These are phyloP conservation scores for Palythoa heliodiscus DNA, from an alignment of 92 coral and sea anemone species.

Conservation along the genomic window DNA sequence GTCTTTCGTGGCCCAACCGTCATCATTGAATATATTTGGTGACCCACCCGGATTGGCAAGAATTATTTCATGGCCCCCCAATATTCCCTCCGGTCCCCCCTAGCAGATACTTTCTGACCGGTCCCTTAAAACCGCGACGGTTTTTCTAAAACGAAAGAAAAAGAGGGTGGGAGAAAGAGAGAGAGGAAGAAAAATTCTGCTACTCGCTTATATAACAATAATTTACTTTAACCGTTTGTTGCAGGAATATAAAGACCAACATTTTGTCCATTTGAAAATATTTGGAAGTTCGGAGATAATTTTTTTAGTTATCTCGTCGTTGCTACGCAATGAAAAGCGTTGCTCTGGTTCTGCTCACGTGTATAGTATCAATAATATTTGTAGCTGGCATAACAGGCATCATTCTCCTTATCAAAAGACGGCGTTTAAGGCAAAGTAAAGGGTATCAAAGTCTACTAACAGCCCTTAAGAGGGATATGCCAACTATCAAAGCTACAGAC, in stretches of 20 bases:
- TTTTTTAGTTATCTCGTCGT: neutral
- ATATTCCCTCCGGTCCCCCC: no score
- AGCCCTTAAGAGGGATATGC: constrained; percentile 38
- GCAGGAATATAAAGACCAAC: neutral
- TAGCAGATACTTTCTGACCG: no score
- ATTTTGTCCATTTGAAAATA: no score
- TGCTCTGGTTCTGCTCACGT: neutral
- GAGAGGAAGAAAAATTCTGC: no score
- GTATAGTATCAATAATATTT: neutral
- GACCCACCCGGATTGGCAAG: no score
- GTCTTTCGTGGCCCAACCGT: no score
- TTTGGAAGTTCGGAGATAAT: neutral
- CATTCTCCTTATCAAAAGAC: constrained; percentile 31
- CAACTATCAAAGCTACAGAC: constrained; percentile 55
- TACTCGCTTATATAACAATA: neutral
- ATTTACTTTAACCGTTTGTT: no score
- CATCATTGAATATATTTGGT: no score
- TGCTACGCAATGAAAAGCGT: neutral
- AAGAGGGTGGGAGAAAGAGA: no score
- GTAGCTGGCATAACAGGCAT: constrained; percentile 16
- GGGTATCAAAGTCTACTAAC: neutral
- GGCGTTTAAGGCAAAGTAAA: constrained; percentile 1
- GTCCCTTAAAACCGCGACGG: no score
- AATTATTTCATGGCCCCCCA: no score
- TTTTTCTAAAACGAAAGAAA: no score